Evolutionary conservation across 2,888 invertebrate species (phyloP).

Genomic region (Agrotis exclamationis): DNA sequence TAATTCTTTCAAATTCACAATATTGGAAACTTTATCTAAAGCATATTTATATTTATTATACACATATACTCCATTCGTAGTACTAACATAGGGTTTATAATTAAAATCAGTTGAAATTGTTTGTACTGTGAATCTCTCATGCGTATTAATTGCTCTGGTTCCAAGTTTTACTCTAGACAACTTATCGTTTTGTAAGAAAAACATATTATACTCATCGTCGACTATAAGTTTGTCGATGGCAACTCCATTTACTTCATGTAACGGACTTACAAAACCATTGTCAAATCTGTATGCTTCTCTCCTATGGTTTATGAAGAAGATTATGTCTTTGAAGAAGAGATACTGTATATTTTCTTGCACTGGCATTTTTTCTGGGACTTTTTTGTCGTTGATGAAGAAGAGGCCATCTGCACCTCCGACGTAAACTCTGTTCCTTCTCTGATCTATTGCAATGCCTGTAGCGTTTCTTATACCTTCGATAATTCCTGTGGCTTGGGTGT

Average conservation of each 20-base stretch:
- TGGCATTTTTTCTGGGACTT: slow-evolving; percentile 78
- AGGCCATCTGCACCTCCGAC: slow-evolving; percentile 83
- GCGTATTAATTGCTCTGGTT: slow-evolving; percentile 78
- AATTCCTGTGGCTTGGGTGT: slow-evolving; percentile 71
- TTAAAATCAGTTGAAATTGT: slow-evolving; percentile 76
- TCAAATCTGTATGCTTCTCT: slow-evolving; percentile 80
- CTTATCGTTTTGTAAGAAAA: slow-evolving; percentile 76
- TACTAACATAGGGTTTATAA: slow-evolving; percentile 75
- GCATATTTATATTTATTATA: slow-evolving; percentile 86
- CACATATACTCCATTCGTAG: slow-evolving; percentile 78
- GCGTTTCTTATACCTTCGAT: slow-evolving; percentile 84
- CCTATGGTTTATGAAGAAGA: slow-evolving; percentile 79
- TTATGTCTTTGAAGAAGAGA: slow-evolving; percentile 78
- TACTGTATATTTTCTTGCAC: slow-evolving; percentile 78
- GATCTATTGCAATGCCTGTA: slow-evolving; percentile 81
- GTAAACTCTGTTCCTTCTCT: slow-evolving; percentile 77
- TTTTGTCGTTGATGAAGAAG: slow-evolving; percentile 77
- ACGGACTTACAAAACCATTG: slow-evolving; percentile 71
- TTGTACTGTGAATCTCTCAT: slow-evolving; percentile 75
- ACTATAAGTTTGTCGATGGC: slow-evolving; percentile 77
- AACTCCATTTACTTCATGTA: slow-evolving; percentile 76
- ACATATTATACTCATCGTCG: slow-evolving; percentile 82
- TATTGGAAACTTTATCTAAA: slow-evolving; percentile 79
- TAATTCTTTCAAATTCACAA: slow-evolving; percentile 77
- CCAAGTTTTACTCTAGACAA: slow-evolving; percentile 80